Conservation (phyloP, 23 tunicate genomes). For the Ciona savignyi region DNA sequence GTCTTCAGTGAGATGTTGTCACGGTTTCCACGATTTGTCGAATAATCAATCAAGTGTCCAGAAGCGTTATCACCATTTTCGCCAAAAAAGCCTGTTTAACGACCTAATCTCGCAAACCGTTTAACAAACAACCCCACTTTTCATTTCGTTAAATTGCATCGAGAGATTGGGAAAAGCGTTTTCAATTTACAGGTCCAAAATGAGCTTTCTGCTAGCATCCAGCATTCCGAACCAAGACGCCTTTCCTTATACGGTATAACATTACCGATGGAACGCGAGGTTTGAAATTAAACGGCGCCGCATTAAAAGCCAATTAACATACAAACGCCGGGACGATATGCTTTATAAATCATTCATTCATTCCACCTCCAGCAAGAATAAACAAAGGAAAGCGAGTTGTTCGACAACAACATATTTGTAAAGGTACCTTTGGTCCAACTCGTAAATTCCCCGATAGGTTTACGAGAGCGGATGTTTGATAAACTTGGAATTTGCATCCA, state of each 20-base stretch:
- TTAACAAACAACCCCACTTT: too few relatives aligned
- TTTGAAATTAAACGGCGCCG: not conserved
- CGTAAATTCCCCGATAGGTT: not conserved
- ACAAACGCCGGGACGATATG: not conserved
- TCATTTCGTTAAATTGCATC: too few relatives aligned
- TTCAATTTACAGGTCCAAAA: too few relatives aligned
- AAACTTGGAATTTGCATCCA: not conserved
- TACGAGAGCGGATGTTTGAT: not conserved
- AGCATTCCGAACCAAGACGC: not conserved
- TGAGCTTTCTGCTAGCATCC: not conserved
- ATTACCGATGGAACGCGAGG: not conserved
- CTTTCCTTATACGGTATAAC: not conserved
- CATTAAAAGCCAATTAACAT: not conserved
- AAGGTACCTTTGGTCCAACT: not conserved
- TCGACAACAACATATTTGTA: not conserved
- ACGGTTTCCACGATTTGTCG: too few relatives aligned
- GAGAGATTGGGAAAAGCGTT: too few relatives aligned
- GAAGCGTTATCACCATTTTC: too few relatives aligned
- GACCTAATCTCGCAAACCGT: too few relatives aligned
- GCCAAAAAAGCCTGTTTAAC: too few relatives aligned
- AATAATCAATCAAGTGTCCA: too few relatives aligned
- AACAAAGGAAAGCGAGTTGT: not conserved
- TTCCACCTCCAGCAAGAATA: not conserved
- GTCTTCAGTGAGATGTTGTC: too few relatives aligned
- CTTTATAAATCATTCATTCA: not conserved